Conservation (phyloP, 2,888 invertebrate genomes). For the Syritta pipiens region DNA sequence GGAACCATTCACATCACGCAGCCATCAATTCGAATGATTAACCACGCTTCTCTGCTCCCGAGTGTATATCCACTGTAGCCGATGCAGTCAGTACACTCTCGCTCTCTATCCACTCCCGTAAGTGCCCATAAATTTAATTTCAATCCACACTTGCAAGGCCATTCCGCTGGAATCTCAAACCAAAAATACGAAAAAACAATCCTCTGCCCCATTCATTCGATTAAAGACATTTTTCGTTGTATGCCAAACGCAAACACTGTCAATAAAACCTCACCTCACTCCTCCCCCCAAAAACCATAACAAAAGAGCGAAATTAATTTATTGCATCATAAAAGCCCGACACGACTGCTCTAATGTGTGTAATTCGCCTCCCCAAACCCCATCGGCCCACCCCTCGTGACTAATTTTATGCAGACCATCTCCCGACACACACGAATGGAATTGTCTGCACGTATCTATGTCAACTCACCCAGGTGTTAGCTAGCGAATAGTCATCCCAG, state of each 20-base stretch:
- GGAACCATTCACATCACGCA: too few relatives aligned
- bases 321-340: conserved; percentile 38
- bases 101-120: conserved; percentile 24
- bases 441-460: neutral
- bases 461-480: conserved; percentile 2
- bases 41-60: too few relatives aligned
- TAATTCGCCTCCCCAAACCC: neutral
- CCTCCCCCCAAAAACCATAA: neutral
- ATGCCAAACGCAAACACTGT: conserved; percentile 11
- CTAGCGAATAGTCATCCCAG: neutral
- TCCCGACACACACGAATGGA: neutral
- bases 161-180: neutral
- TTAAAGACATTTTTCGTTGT: conserved; percentile 8
- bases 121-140: conserved; percentile 31
- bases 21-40: too few relatives aligned
- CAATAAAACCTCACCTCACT: neutral
- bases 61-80: too few relatives aligned
- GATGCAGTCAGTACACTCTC: too few relatives aligned
- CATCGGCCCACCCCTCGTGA: neutral
- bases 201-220: conserved; percentile 7
- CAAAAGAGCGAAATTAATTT: conserved; percentile 37
- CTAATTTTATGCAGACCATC: conserved; percentile 28
- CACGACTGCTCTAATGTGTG: conserved; percentile 3
- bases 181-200: neutral
- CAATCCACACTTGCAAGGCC: conserved; percentile 17